Percentiles rank a stretch among this genome's conserved stretches.
Evolutionary conservation across 2,888 invertebrate genomes (phyloP).

Genomic region (Pegoplata infirma): DNA sequence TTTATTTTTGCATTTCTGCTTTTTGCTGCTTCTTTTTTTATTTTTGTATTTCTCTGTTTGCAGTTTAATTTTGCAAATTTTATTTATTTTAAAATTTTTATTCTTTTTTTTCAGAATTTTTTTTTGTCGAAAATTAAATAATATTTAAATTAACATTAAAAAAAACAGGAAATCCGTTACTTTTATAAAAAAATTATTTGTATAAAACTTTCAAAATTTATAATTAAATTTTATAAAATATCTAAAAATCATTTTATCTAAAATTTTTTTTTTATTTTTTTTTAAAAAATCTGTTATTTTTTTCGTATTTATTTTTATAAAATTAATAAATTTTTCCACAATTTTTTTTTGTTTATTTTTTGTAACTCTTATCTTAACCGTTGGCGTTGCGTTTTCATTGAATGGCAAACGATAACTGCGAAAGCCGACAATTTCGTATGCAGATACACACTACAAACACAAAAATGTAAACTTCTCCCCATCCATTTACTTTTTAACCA

Average conservation of each 20-base stretch:
- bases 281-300: conserved; percentile 7
- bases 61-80: conserved; percentile 15
- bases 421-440: conserved; percentile 64
- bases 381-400: conserved; percentile 65
- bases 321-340: neutral
- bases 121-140: neutral
- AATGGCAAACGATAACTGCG: conserved; percentile 67
- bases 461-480: conserved; percentile 41
- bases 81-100: neutral
- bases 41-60: too few relatives aligned
- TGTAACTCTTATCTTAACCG: conserved; percentile 17
- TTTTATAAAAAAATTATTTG: conserved; percentile 9
- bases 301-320: conserved; percentile 1
- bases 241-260: conserved; percentile 22
- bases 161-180: conserved; percentile 28
- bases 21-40: too few relatives aligned
- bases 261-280: conserved; percentile 3
- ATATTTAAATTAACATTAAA: neutral
- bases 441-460: conserved; percentile 62
- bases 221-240: neutral
- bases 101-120: neutral
- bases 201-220: neutral
- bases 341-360: neutral
- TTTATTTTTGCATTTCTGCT: conserved; percentile 28
- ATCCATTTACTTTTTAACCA: conserved; percentile 29